These are phyloP conservation scores for Umimayanthus kanabou DNA, from an alignment of 92 coral and sea anemone genomes.

Conservation along the genomic window DNA sequence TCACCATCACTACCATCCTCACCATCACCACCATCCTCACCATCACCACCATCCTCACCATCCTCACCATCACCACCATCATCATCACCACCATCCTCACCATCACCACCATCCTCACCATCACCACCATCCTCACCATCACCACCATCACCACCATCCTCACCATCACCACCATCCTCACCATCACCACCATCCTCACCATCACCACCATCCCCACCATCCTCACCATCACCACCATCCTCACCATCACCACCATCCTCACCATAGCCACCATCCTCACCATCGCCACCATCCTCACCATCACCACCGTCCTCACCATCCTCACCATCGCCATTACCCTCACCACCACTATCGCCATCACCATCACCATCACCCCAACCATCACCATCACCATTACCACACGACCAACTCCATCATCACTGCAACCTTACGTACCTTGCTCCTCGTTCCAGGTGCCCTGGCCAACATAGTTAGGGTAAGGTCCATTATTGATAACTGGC, in stretches of 20 bases:
- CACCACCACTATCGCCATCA: no score
- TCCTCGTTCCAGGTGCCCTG: slow-evolving; percentile 32
- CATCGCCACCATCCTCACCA: background rate
- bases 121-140: background rate
- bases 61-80: background rate
- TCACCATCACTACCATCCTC: background rate
- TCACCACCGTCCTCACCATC: background rate
- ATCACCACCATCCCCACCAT: background rate
- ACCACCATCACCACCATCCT: background rate
- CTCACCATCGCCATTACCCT: background rate
- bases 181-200: no score
- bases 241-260: background rate
- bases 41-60: background rate
- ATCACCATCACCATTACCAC: no score
- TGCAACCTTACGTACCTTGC: slow-evolving; percentile 16
- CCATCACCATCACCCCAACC: no score
- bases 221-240: background rate
- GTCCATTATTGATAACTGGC: slow-evolving; percentile 56
- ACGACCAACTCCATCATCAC: background rate
- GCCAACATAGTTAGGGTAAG: slow-evolving; percentile 75
- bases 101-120: background rate
- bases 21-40: background rate
- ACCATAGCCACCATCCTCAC: background rate
- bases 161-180: background rate
- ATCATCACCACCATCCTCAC: background rate